A percentile compares a stretch with the other conserved stretches of the same genome.
phyloP scores from a whole-genome alignment of 2,797 vertebrate genomes.

The Semotilus atromaculatus region DNA sequence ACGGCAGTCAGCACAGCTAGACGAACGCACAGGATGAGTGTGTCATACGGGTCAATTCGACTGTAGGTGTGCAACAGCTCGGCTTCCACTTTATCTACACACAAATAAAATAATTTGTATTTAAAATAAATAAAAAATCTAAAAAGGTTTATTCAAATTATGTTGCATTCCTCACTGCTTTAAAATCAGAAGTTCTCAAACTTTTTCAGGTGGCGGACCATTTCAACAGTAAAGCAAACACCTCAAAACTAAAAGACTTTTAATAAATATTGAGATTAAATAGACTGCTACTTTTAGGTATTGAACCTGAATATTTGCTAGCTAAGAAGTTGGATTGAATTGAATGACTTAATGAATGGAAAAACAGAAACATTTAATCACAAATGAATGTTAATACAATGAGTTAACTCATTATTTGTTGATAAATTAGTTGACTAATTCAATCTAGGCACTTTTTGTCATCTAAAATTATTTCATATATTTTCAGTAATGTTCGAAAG shows the following conservation, averaged over 20 bases:
- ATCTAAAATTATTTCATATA: not conserved
- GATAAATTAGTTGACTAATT: not conserved
- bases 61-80: slow-evolving; percentile 96
- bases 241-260: not conserved
- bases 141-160: not conserved
- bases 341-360: not conserved
- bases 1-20: slow-evolving; percentile 94
- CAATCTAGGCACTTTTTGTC: not conserved
- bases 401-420: not conserved
- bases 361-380: not conserved
- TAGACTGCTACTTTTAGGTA: not conserved
- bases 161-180: not conserved
- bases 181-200: not conserved
- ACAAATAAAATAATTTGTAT: slow-evolving; percentile 24
- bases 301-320: not conserved
- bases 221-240: not conserved
- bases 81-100: slow-evolving; percentile 87
- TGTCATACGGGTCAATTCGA: slow-evolving; percentile 88
- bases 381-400: not conserved
- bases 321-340: not conserved
- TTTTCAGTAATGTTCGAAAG: not conserved
- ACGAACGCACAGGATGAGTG: slow-evolving; percentile 92
- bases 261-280: not conserved
- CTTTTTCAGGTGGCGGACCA: not conserved
- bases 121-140: no score